Evolutionary conservation across 2,797 vertebrate species (phyloP), one percentile per base, ranked within the genome.

Genomic region (Tympanoctomys barrerae): DNA sequence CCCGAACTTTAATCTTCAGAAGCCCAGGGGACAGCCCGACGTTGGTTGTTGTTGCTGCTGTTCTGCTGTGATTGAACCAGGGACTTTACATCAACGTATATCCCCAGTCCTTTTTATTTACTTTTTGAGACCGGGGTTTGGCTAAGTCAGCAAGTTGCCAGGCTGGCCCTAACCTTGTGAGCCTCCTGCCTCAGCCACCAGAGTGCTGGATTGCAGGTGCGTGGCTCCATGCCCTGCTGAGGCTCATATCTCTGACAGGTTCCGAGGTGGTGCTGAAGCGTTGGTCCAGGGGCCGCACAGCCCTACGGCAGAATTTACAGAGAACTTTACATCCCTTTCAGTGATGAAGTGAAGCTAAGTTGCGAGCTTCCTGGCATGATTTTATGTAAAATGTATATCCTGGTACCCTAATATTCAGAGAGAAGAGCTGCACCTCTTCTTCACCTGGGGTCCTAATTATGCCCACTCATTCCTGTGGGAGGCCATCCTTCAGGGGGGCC

Each of bases 371-470:
- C 49, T 87, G 86, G 14, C 16, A 19, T 68, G 66, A 39, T 83
- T 96, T 92, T 52, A 93, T 52, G 42, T 91, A 33, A 84, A 96
- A 87, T 86, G 28, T 13, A 61, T 68, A 90, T 18, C 22, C 21
- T 52, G 79, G 11, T 52, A 49, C 79, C 86, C 39, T 19, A 78
- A 4, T 73, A 73, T 26, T 70, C 28, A 57, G 16, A 61, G 85
- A 73, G 57, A 85, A 39, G 18, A 57, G 68, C 52, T 18, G 28
- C 49, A 5, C 77, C 3, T 83, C n/a, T 94, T 94, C 33, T 92
- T 49, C n/a, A 78, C 75, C 13, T 9, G n/a, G 36, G 12, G 42
- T 75, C 36, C 19, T 70, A 33, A 83, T 79, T 54, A 36, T 62
- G 57, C 54, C 28, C 46, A 1, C 49, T 57, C 46, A 22, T 91